phyloP scores from a whole-genome alignment of 2,113 vertebrate species.

The Himantopus leucocephalus region DNA sequence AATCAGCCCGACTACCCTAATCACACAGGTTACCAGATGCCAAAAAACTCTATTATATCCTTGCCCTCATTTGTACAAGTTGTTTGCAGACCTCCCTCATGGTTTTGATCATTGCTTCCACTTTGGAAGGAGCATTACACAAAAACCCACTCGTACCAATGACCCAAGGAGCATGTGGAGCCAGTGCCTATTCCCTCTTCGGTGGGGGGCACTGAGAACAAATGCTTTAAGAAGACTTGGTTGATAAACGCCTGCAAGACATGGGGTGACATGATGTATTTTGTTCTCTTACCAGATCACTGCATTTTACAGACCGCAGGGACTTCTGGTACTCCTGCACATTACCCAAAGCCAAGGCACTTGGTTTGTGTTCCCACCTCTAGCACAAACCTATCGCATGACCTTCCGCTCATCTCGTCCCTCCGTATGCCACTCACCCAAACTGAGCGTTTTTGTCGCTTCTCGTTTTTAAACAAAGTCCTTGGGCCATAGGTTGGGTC shows the following conservation, averaged over 20 bases:
- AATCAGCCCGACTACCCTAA: background rate
- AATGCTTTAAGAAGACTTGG: background rate
- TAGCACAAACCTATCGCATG: background rate
- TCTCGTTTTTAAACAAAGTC: background rate
- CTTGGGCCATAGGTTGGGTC: background rate
- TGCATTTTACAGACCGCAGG: background rate
- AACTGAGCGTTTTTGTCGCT: background rate
- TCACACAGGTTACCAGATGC: background rate
- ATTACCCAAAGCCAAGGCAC: background rate
- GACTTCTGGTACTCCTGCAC: background rate
- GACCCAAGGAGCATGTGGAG: background rate
- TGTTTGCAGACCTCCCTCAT: background rate
- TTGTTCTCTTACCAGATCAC: background rate
- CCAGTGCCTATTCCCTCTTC: background rate
- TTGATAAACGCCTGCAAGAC: background rate
- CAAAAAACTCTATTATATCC: background rate
- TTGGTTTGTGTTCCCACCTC: background rate
- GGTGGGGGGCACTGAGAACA: background rate
- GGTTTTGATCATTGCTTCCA: background rate
- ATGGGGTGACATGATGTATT: background rate
- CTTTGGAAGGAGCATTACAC: background rate
- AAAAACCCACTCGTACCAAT: background rate
- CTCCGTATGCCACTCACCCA: background rate
- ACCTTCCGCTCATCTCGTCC: background rate
- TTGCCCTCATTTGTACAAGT: background rate